A percentile compares a stretch with the other conserved stretches of the same genome.
phyloP scores from a whole-genome alignment of 2,113 vertebrate species.

The Xyliphius kryptos region DNA sequence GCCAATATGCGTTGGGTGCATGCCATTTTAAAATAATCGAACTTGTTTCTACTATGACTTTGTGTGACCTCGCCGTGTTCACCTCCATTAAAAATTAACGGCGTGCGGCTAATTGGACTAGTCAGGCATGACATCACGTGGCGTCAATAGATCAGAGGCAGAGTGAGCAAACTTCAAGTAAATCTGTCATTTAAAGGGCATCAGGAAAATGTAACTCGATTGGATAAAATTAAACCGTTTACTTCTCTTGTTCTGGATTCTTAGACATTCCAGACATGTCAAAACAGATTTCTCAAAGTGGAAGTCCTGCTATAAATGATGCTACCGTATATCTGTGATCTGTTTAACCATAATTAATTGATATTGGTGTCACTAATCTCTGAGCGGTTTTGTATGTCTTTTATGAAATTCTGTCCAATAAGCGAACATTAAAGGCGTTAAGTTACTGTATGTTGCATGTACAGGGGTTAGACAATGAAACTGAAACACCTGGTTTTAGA shows the following conservation, averaged over 20 bases:
- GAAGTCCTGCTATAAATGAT: conserved; percentile 8
- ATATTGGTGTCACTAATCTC: no score
- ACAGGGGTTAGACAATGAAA: no score
- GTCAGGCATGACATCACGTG: conserved; percentile 35
- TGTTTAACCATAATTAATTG: no score
- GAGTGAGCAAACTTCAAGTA: conserved; percentile 17
- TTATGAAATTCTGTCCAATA: no score
- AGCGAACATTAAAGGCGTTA: no score
- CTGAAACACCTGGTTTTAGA: no score
- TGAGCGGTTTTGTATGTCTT: no score
- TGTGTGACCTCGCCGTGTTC: conserved; percentile 42
- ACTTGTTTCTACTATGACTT: no score
- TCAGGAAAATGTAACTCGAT: neutral
- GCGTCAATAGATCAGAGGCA: conserved; percentile 26
- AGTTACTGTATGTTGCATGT: no score
- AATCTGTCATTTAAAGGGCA: conserved; percentile 33
- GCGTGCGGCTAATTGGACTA: conserved; percentile 44
- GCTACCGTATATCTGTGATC: no score
- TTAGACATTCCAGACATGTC: conserved; percentile 10
- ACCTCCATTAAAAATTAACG: conserved; percentile 41
- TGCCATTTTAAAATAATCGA: no score
- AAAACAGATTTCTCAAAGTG: conserved; percentile 24
- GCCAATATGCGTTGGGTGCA: conserved; percentile 22
- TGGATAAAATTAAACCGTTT: conserved; percentile 32
- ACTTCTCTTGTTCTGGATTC: neutral